These are phyloP conservation scores for Microcebus jonahi DNA, from an alignment of 2,113 vertebrate genomes.

Conservation along the genomic window DNA sequence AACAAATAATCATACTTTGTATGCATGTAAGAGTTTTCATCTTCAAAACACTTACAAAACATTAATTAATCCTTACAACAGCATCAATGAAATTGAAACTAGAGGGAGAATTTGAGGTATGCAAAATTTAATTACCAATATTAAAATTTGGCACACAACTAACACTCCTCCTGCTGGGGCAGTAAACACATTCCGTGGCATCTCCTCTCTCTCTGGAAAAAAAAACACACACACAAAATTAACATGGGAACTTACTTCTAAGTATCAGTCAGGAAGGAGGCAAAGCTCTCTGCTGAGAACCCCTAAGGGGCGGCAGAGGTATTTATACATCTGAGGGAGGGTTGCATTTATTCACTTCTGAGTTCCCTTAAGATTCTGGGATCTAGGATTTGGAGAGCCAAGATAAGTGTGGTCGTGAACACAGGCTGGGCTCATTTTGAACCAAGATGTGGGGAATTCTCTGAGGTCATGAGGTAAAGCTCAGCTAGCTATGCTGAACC, in stretches of 20 bases:
- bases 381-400: too few relatives aligned
- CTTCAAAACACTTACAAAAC: slow-evolving; percentile 50
- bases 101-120: slow-evolving; percentile 44
- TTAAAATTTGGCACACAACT: slow-evolving; percentile 10
- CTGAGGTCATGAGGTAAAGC: not conserved
- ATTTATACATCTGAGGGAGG: not conserved
- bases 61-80: slow-evolving; percentile 65
- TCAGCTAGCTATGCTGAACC: not conserved
- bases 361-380: not conserved
- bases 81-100: slow-evolving; percentile 50
- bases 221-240: not conserved
- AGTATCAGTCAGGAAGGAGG: not conserved
- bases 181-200: not conserved
- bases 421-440: not conserved
- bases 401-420: not conserved
- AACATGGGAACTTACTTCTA: not conserved
- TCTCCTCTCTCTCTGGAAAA: not conserved
- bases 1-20: slow-evolving; percentile 34
- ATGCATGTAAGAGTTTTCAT: not conserved
- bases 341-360: not conserved
- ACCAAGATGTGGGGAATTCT: not conserved
- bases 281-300: not conserved
- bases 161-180: not conserved
- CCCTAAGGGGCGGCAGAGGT: too few relatives aligned
- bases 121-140: slow-evolving; percentile 63